Percentiles rank a stretch among this genome's conserved stretches.
phyloP scores from a whole-genome alignment of 2,888 invertebrate species.

The Xestoiulus laeticollis region DNA sequence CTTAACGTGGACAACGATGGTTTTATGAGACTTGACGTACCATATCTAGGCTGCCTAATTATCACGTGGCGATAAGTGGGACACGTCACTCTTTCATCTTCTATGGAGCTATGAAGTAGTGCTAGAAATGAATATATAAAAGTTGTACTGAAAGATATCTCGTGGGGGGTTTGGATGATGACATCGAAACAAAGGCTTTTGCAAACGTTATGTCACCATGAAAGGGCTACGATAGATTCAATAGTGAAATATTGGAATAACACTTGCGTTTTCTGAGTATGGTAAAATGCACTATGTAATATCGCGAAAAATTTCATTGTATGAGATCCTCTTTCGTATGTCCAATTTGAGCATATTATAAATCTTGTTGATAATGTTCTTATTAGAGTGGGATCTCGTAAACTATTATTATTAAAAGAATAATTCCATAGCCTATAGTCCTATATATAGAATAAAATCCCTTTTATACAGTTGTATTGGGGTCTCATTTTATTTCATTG shows the following conservation, averaged over 20 bases:
- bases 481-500: too few relatives aligned
- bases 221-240: too few relatives aligned
- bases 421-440: too few relatives aligned
- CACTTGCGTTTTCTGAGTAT: neutral
- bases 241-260: neutral
- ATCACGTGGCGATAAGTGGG: neutral
- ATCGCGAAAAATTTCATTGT: too few relatives aligned
- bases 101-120: neutral
- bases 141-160: neutral
- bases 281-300: neutral
- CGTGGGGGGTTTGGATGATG: neutral
- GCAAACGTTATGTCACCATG: neutral
- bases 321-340: too few relatives aligned
- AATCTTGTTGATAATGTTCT: too few relatives aligned
- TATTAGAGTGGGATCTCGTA: too few relatives aligned
- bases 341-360: too few relatives aligned
- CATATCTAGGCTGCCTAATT: conserved; percentile 6
- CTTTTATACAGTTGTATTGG: too few relatives aligned
- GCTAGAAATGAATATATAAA: neutral
- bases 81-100: conserved; percentile 7
- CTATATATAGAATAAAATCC: too few relatives aligned
- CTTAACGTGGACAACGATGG: conserved; percentile 9
- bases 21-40: conserved; percentile 1
- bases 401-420: too few relatives aligned
- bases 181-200: neutral